Percentiles rank a stretch among this genome's conserved stretches.
phyloP scores from a whole-genome alignment of 2,797 vertebrate genomes.

The Monodelphis domestica region DNA sequence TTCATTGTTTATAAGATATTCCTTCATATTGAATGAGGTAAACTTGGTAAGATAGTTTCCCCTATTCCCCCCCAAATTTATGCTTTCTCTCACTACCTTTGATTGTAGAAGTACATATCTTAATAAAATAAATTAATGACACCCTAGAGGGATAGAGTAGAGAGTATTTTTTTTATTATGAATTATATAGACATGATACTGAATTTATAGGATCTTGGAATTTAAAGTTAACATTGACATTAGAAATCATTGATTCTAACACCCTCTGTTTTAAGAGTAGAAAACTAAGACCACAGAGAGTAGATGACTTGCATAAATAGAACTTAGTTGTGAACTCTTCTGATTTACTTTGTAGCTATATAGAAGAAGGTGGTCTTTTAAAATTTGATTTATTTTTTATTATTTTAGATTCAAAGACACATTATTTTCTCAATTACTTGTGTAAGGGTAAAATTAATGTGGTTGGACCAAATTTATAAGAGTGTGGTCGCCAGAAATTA shows the following conservation, averaged over 20 bases:
- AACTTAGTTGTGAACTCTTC: not conserved
- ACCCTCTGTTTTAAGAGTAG: not conserved
- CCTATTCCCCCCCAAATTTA: not conserved
- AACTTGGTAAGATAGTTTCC: not conserved
- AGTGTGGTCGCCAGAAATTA: no score
- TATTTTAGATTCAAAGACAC: no score
- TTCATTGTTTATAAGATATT: not conserved
- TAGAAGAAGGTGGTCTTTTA: no score
- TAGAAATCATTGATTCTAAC: not conserved
- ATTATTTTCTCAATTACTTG: no score
- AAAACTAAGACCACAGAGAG: not conserved
- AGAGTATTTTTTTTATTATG: no score
- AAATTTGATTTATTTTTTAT: no score
- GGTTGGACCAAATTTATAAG: no score
- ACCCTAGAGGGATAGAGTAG: no score
- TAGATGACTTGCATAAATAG: not conserved
- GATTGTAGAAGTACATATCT: no score
- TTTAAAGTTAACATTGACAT: not conserved
- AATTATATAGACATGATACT: not conserved
- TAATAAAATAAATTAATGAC: no score
- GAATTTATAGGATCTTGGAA: not conserved
- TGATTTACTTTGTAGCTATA: not conserved
- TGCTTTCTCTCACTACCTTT: constrained; percentile 31
- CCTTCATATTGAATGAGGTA: constrained; percentile 17
- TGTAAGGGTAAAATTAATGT: no score